These are phyloP conservation scores for Artibeus jamaicensis DNA, from an alignment of 2,797 vertebrate genomes.

Conservation along the genomic window DNA sequence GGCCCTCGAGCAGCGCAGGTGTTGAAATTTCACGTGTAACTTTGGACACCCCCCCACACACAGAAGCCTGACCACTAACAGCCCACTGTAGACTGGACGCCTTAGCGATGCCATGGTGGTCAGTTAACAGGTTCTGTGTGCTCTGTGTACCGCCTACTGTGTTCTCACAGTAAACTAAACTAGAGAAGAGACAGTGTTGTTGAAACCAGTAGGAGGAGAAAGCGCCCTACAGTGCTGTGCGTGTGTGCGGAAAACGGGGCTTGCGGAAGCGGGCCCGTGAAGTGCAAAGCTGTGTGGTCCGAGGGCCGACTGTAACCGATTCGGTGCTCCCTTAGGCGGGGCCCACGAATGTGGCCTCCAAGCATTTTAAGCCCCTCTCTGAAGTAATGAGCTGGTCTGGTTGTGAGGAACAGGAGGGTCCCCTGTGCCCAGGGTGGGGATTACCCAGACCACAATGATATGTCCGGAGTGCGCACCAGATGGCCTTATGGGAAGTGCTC, in stretches of 20 bases:
- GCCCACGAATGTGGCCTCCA: background rate
- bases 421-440: fast-evolving
- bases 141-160: no score
- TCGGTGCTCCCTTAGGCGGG: background rate
- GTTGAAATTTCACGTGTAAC: background rate
- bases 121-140: background rate
- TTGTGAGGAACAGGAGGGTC: no score
- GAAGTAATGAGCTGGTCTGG: background rate
- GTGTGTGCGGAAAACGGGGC: background rate
- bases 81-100: background rate
- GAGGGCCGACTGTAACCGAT: background rate
- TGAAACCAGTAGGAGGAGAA: background rate
- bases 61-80: background rate
- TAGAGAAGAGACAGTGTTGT: background rate
- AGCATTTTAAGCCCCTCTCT: background rate
- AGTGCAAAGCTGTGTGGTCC: background rate
- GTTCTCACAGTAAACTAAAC: background rate
- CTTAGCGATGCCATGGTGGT: no score
- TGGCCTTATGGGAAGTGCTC: background rate
- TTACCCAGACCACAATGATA: fast-evolving
- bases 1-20: background rate
- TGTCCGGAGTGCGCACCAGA: background rate
- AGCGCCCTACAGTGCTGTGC: fast-evolving
- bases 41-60: background rate
- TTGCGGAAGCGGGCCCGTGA: fast-evolving